Conservation (phyloP, 2,888 invertebrate species). For the Fragum whitleyi region DNA sequence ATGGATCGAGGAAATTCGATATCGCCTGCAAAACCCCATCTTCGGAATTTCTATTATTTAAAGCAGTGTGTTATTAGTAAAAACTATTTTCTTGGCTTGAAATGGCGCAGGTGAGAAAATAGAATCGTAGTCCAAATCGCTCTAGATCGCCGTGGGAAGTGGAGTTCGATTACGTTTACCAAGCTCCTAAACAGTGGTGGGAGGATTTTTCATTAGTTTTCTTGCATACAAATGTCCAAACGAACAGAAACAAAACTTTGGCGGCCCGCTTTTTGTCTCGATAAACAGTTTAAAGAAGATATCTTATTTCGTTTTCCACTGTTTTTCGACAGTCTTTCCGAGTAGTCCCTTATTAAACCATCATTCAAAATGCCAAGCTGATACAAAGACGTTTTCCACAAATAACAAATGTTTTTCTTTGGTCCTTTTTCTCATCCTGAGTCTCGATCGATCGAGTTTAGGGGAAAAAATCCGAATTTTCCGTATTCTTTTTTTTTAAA, state of each 20-base stretch:
- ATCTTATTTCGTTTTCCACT: conserved; percentile 50
- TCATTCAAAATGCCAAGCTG: conserved; percentile 50
- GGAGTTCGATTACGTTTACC: conserved; percentile 57
- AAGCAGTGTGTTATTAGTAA: conserved; percentile 59
- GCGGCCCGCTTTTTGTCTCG: conserved; percentile 59
- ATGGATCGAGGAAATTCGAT: conserved; percentile 53
- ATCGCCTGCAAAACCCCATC: conserved; percentile 63
- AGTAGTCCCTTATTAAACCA: conserved; percentile 54
- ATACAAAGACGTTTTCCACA: conserved; percentile 44
- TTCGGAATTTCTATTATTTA: conserved; percentile 60
- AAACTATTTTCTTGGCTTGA: conserved; percentile 53
- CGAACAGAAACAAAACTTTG: conserved; percentile 60
- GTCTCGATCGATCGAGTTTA: conserved; percentile 6
- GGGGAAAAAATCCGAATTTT: no score
- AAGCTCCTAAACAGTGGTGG: conserved; percentile 59
- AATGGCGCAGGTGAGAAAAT: conserved; percentile 64
- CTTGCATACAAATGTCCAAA: conserved; percentile 58
- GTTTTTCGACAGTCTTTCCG: conserved; percentile 45
- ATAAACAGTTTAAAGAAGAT: conserved; percentile 47
- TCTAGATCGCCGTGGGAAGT: conserved; percentile 61
- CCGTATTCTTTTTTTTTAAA: no score
- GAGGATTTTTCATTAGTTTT: conserved; percentile 65
- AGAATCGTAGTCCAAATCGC: conserved; percentile 37
- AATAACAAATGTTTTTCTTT: conserved; percentile 38
- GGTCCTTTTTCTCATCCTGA: neutral